These are phyloP conservation scores for Hirundo rustica DNA, from an alignment of 2,797 vertebrate species.

Conservation along the genomic window DNA sequence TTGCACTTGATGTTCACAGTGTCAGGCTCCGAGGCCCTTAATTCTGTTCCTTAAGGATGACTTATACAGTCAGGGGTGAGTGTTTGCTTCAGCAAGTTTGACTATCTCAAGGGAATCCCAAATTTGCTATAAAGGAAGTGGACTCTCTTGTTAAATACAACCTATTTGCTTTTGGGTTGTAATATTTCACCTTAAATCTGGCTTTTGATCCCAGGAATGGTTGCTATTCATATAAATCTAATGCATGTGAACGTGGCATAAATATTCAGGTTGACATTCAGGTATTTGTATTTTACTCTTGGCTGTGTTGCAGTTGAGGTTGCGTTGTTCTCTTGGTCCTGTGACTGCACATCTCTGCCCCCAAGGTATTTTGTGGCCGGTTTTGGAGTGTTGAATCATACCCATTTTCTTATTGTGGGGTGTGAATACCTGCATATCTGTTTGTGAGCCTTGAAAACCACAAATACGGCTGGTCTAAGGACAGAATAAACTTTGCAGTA, in stretches of 20 bases:
- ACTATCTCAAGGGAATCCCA: background rate
- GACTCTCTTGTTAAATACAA: background rate
- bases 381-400: background rate
- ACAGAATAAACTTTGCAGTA: background rate
- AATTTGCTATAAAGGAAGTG: background rate
- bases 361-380: background rate
- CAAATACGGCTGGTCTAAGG: background rate
- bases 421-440: background rate
- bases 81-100: background rate
- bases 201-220: background rate
- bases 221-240: background rate
- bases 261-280: background rate
- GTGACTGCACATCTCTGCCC: background rate
- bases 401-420: background rate
- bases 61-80: background rate
- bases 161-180: background rate
- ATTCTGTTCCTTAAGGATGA: slow-evolving; percentile 43
- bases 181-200: background rate
- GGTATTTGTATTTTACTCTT: background rate
- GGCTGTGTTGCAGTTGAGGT: background rate
- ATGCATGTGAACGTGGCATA: background rate
- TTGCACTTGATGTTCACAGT: background rate
- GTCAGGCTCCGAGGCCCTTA: slow-evolving; percentile 29
- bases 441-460: background rate
- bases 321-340: background rate